Conservation (phyloP, 2,797 vertebrate genomes). For the Enteromius argenteus region DNA sequence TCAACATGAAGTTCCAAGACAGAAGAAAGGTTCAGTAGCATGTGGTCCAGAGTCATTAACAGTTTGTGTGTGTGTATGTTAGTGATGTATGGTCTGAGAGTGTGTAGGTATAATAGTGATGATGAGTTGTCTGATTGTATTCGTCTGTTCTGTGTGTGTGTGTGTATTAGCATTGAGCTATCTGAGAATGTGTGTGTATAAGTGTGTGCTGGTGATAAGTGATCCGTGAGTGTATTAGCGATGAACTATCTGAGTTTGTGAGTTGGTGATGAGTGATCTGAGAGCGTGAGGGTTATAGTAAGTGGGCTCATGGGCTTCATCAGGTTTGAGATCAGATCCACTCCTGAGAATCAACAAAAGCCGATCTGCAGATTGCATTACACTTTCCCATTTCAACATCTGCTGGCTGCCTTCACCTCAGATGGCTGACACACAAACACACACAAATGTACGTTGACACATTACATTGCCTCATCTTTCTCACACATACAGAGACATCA, state of each 20-base stretch:
- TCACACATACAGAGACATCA: not conserved
- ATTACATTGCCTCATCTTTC: not conserved
- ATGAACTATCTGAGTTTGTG: not conserved
- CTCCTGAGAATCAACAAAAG: constrained; percentile 28
- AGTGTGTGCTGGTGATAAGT: not conserved
- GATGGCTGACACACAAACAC: not conserved
- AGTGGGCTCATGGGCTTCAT: constrained; percentile 34
- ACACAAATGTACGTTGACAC: not conserved
- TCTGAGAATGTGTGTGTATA: not conserved
- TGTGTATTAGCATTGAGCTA: not conserved
- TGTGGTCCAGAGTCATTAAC: not conserved
- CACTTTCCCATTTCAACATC: constrained; percentile 44
- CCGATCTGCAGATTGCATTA: constrained; percentile 35
- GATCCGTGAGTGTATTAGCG: too few species aligned
- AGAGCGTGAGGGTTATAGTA: not conserved
- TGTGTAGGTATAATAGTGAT: not conserved
- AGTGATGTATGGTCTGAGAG: not conserved
- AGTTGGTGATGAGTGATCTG: not conserved
- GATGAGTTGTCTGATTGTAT: not conserved
- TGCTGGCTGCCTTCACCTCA: not conserved
- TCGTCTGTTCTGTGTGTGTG: not conserved
- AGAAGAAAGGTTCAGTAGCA: not conserved
- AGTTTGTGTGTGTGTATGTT: not conserved
- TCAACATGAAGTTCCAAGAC: not conserved
- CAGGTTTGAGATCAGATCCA: constrained; percentile 22